Evolutionary conservation across 2,797 vertebrate genomes (phyloP).

Genomic region (Sebastes ruberrimus): DNA sequence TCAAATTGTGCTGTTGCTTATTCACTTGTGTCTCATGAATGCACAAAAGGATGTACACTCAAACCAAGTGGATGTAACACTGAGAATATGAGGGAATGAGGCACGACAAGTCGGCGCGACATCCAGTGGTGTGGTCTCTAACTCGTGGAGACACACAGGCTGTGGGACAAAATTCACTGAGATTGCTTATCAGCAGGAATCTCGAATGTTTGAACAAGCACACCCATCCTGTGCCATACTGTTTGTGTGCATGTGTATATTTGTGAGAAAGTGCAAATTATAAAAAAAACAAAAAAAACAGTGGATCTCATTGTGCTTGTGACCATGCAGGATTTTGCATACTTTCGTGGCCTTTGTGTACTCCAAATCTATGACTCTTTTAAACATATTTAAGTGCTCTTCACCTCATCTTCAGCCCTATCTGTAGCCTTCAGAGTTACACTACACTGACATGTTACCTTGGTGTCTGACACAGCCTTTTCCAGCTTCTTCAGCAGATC

Average conservation of each 20-base stretch:
- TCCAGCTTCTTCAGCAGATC: slow-evolving; percentile 87
- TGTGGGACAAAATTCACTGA: slow-evolving; percentile 12
- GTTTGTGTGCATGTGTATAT: background rate
- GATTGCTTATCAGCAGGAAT: slow-evolving; percentile 49
- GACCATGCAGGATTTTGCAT: background rate
- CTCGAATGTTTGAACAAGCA: slow-evolving; percentile 50
- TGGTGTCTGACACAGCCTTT: slow-evolving; percentile 82
- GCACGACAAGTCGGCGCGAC: background rate
- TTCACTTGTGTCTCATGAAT: background rate
- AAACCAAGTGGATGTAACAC: background rate
- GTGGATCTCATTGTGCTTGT: background rate
- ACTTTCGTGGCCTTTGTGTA: background rate
- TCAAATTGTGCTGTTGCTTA: background rate
- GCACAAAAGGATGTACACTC: background rate
- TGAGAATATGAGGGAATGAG: slow-evolving; percentile 9
- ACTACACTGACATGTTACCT: slow-evolving; percentile 79
- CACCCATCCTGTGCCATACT: background rate
- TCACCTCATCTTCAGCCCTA: background rate
- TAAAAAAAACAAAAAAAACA: background rate
- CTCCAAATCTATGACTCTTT: background rate
- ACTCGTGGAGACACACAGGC: slow-evolving; percentile 28
- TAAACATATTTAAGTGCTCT: background rate
- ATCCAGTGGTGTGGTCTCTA: background rate
- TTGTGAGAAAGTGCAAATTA: background rate
- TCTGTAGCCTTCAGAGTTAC: background rate